A percentile compares a stretch with the other conserved stretches of the same genome.
phyloP scores from a whole-genome alignment of 1,140 invertebrate genomes.

The Atta cephalotes region DNA sequence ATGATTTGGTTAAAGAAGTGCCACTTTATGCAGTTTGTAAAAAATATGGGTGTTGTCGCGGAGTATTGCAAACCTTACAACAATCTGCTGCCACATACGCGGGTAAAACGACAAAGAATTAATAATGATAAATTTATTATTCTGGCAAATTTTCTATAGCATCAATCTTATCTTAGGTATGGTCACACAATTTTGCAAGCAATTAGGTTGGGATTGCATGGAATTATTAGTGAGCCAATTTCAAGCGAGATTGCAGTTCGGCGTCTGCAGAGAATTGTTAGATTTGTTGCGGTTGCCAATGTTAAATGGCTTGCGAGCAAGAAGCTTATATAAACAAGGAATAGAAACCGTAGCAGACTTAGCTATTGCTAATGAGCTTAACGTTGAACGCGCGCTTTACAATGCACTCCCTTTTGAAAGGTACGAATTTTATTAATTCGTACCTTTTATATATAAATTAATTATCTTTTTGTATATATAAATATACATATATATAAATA shows the following conservation, averaged over 20 bases:
- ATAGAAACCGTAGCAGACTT: conserved; percentile 92
- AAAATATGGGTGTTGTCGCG: conserved; percentile 95
- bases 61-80: conserved; percentile 96
- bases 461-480: not conserved
- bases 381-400: conserved; percentile 92
- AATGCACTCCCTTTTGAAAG: conserved; percentile 94
- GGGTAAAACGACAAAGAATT: conserved; percentile 25
- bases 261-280: conserved; percentile 96
- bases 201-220: conserved; percentile 97
- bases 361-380: conserved; percentile 90
- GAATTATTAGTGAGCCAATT: conserved; percentile 97
- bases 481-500: no score
- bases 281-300: conserved; percentile 95
- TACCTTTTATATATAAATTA: not conserved
- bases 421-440: conserved; percentile 75
- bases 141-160: not conserved
- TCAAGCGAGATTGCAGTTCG: conserved; percentile 97
- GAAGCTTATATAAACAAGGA: conserved; percentile 94
- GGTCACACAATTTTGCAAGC: conserved; percentile 96
- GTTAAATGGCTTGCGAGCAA: conserved; percentile 94
- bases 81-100: conserved; percentile 96
- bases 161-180: conserved; percentile 88
- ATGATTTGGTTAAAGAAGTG: conserved; percentile 97
- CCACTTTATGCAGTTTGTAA: conserved; percentile 92
- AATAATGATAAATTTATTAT: conserved; percentile 11